Evolutionary conservation across 2,797 vertebrate species (phyloP), one percentile per base, ranked within the genome.

Genomic region (Amniataba percoides): DNA sequence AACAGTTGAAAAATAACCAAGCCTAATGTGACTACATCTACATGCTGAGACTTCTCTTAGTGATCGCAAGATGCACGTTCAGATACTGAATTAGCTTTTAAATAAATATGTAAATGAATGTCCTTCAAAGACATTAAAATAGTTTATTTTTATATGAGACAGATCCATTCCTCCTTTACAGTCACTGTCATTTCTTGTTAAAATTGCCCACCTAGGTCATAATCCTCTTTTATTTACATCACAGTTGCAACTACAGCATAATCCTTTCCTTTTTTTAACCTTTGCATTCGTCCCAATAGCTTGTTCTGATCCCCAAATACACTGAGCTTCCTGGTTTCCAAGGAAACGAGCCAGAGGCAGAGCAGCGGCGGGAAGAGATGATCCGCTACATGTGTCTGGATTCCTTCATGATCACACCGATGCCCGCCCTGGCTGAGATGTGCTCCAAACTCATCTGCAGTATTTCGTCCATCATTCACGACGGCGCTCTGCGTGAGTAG

Each of bases 361-460:
- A 87, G 34, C 91, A 74, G 0, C 93, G 89, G 4, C 93, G 91
- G 0, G 92, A 96, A 39, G 95, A 97, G 64, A 95, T 99, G 94
- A 90, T 92, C 31, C 93, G 87, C 57, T 97, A 96, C 86, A 95
- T 91, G 92, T 97, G 96, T 80, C 72, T 96, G 87, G 97, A 97
- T 66, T 97, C 95, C 7, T 96, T 96, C 42, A 94, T 90, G 88
- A 95, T 94, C 85, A 93, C 91, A 0, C 96, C 95, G 0, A 95
- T 95, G 52, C 92, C 93, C 0, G 52, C 77, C 2, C 87, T 96
- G 83, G 94, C 97, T 0, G 93, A 96, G 78, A 94, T 94, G 90
- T 97, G 96, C 8, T 74, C 92, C 75, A 91, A 80, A 39, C 95
- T 98, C 74, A 91, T 97, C 86, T 98, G 97, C 84, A 96, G 96